A percentile compares a stretch with the other conserved stretches of the same genome.
Evolutionary conservation across 2,888 invertebrate genomes (phyloP).

Genomic region (Drosophila niveifrons): DNA sequence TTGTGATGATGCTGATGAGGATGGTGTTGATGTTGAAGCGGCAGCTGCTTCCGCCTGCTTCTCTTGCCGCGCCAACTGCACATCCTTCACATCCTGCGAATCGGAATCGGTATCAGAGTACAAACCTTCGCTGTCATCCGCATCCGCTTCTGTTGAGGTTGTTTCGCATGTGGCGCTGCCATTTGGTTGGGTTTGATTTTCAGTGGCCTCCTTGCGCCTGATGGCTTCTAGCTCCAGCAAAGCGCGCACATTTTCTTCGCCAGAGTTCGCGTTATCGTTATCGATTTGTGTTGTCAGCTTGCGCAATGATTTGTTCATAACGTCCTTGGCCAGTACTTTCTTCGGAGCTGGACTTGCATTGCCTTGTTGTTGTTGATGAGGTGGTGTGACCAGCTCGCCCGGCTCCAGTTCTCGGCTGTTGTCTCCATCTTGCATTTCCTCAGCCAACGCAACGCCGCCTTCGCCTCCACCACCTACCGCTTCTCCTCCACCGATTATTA

Average conservation of each 20-base stretch:
- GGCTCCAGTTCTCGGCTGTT: slow-evolving; percentile 81
- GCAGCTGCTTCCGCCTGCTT: slow-evolving; percentile 73
- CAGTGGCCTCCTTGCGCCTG: slow-evolving; percentile 63
- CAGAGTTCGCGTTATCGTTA: slow-evolving; percentile 35
- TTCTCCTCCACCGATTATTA: slow-evolving; percentile 12
- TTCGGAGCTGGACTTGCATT: slow-evolving; percentile 39
- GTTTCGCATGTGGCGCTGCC: slow-evolving; percentile 11
- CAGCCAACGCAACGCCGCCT: slow-evolving; percentile 29
- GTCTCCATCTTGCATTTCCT: slow-evolving; percentile 79
- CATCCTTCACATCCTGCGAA: slow-evolving; percentile 62
- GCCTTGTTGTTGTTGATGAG: slow-evolving; percentile 39
- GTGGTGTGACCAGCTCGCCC: slow-evolving; percentile 83
- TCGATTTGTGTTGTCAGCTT: slow-evolving; percentile 58
- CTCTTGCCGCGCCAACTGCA: slow-evolving; percentile 69
- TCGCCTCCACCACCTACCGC: not conserved
- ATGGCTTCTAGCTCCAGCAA: slow-evolving; percentile 77
- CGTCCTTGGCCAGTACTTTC: slow-evolving; percentile 61
- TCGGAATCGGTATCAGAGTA: slow-evolving; percentile 69
- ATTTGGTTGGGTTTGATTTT: slow-evolving; percentile 1
- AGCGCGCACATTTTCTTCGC: slow-evolving; percentile 68
- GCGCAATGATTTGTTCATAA: slow-evolving; percentile 63
- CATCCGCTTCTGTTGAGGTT: slow-evolving; percentile 16
- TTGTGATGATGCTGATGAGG: slow-evolving; percentile 14
- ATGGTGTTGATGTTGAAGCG: slow-evolving; percentile 44
- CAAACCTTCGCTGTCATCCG: slow-evolving; percentile 66